Evolutionary conservation across 2,888 invertebrate genomes (phyloP), one percentile per base, ranked within the genome.

Genomic region (Syrista parreyssii): DNA sequence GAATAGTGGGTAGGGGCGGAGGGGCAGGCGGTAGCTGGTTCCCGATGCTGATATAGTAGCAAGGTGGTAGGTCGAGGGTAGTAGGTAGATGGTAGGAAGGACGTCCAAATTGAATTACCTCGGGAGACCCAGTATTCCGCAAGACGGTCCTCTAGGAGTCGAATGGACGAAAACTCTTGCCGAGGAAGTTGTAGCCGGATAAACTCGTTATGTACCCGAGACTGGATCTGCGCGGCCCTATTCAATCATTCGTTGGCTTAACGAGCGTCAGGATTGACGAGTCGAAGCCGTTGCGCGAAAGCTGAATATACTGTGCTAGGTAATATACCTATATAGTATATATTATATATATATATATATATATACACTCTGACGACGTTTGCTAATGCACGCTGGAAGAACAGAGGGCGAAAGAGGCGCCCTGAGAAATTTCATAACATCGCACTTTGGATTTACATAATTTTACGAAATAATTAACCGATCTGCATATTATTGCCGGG

Each of bases 71-170:
- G 40, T 40, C 40, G 15, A 40, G 15, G 40, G 40, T 40, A 40
- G 55, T 23, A 23, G 55, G 55, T 55, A 23, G 55, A 23, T 23
- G 55, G 55, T 55, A 55, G 55, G 55, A 55, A 55, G 55, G 55
- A 55, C 55, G 23, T 55, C 84, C 85, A 86, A 88, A 87, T 88
- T 85, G 84, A 88, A 89, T 88, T 88, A 88, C 86, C 85, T 85
- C 83, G 83, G 84, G 86, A n/a, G 75, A 82, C 79, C 82, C 80
- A 81, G 83, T 82, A 80, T 83, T 83, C 55, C 55, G 78, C 80
- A 81, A 84, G 81, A 79, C 76, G 75, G 73, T 74, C 77, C 36
- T 75, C 75, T 31, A 68, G 76, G 77, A 75, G 75, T 84, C 84
- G 83, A 83, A 82, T 76, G 77, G 74, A 79, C 79, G 77, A 79